A percentile compares a stretch with the other conserved stretches of the same genome.
These are phyloP conservation scores for Atta texana DNA, from an alignment of 1,140 invertebrate genomes.

Conservation along the genomic window DNA sequence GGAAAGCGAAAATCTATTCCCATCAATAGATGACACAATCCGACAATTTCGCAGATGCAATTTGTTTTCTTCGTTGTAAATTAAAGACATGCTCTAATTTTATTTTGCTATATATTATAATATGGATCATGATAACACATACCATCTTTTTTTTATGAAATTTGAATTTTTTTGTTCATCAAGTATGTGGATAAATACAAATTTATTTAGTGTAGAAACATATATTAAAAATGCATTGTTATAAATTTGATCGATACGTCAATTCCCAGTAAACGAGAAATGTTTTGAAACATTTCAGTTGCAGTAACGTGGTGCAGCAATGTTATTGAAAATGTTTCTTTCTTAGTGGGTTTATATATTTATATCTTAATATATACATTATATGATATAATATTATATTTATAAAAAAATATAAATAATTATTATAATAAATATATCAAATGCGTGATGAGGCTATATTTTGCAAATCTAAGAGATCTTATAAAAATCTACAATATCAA, in stretches of 20 bases:
- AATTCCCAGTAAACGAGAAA: no score
- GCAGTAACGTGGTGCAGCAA: no score
- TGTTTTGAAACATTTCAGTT: no score
- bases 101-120: not conserved
- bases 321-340: no score
- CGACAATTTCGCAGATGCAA: no score
- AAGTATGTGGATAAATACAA: no score
- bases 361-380: no score
- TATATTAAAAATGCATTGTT: no score
- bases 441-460: no score
- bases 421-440: not conserved
- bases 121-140: no score
- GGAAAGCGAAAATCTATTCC: conserved; percentile 18
- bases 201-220: no score
- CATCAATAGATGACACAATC: not conserved
- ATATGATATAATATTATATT: not conserved
- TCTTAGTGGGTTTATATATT: no score
- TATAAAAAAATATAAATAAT: not conserved
- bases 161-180: not conserved
- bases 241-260: not conserved
- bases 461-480: not conserved
- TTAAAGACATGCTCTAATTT: not conserved
- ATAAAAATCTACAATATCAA: not conserved
- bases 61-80: not conserved
- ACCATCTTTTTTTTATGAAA: not conserved